These are phyloP conservation scores for Siniperca undulata DNA, from an alignment of 2,797 vertebrate species.

Conservation along the genomic window DNA sequence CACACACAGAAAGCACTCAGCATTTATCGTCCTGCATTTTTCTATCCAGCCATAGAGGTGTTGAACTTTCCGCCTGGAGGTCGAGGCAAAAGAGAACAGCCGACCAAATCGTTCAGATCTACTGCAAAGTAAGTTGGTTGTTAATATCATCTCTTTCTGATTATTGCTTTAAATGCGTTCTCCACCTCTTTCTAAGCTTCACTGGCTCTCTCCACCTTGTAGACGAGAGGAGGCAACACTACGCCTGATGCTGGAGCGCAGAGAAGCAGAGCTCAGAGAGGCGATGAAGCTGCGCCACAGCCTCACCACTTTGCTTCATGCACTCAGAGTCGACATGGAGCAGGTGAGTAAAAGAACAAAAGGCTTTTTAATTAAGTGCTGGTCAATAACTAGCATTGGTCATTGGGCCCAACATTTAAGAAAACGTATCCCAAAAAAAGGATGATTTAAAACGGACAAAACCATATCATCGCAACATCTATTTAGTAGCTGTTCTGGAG, in stretches of 20 bases:
- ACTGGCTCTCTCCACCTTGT: too few relatives aligned
- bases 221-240: constrained; percentile 80
- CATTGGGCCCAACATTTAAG: neutral
- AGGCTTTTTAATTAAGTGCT: neutral
- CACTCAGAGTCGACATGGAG: constrained; percentile 80
- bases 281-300: constrained; percentile 82
- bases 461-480: neutral
- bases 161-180: neutral
- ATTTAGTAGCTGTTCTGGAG: neutral
- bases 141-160: neutral
- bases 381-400: neutral
- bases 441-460: neutral
- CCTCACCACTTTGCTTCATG: constrained; percentile 80
- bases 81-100: constrained; percentile 54
- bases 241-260: constrained; percentile 79
- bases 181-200: neutral
- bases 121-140: constrained; percentile 54
- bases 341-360: constrained; percentile 53
- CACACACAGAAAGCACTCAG: neutral
- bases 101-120: constrained; percentile 42
- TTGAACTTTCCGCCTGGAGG: constrained; percentile 72
- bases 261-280: constrained; percentile 84
- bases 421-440: neutral
- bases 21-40: neutral
- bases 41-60: constrained; percentile 79